A percentile compares a stretch with the other conserved stretches of the same genome.
Conservation (phyloP, 2,888 invertebrate species). For the Piscicola geometra region DNA sequence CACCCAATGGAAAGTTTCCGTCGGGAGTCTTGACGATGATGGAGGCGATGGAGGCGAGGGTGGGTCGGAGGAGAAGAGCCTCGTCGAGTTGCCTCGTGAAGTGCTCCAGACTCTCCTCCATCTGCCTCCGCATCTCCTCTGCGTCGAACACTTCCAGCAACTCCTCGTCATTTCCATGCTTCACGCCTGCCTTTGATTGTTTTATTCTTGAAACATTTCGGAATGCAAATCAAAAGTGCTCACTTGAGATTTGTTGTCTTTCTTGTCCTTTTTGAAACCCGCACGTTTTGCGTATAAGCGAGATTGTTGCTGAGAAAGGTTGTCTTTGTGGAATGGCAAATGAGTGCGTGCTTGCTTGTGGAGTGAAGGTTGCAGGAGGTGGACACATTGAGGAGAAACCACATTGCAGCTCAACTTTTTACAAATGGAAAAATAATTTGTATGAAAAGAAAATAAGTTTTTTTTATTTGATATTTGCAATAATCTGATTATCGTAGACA, state of each 20-base stretch:
- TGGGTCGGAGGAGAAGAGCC: conserved; percentile 72
- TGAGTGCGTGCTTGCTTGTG: background rate
- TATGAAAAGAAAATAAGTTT: too few relatives aligned
- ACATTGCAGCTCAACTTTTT: background rate
- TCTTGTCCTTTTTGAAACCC: background rate
- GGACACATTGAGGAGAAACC: background rate
- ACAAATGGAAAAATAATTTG: background rate
- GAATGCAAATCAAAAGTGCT: background rate
- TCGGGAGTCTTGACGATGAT: conserved; percentile 70
- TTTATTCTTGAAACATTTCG: background rate
- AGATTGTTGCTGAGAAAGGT: background rate
- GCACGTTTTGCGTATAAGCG: background rate
- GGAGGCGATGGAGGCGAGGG: conserved; percentile 70
- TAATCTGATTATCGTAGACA: too few relatives aligned
- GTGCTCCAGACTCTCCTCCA: conserved; percentile 66
- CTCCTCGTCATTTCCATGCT: conserved; percentile 68
- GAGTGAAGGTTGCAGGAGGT: background rate
- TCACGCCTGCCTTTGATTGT: conserved; percentile 52
- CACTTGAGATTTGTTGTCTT: background rate
- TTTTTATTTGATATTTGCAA: too few relatives aligned
- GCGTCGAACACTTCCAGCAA: conserved; percentile 69
- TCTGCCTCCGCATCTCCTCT: conserved; percentile 65
- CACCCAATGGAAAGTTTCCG: conserved; percentile 69
- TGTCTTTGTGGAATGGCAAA: background rate
- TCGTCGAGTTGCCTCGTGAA: conserved; percentile 76